phyloP scores from a whole-genome alignment of 2,888 invertebrate species.

The Cerastis rubricosa region DNA sequence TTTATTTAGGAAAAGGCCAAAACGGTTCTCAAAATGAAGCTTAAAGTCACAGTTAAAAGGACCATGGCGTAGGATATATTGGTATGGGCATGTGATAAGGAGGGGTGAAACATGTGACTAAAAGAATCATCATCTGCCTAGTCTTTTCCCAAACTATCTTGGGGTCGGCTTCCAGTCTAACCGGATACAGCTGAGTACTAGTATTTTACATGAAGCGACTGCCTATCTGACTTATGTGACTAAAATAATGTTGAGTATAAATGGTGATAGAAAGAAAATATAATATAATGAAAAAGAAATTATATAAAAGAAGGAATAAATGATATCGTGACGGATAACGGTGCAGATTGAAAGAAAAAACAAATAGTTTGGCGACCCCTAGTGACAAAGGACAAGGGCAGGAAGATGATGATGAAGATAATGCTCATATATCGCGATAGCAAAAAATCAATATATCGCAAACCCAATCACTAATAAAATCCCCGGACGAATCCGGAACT shows the following conservation, averaged over 20 bases:
- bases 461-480: slow-evolving; percentile 16
- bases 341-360: not conserved
- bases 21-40: not conserved
- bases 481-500: slow-evolving; percentile 46
- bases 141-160: too few relatives aligned
- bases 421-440: not conserved
- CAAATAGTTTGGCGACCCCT: not conserved
- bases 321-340: not conserved
- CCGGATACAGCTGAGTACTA: too few relatives aligned
- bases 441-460: not conserved
- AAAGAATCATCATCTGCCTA: too few relatives aligned
- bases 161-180: too few relatives aligned
- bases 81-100: not conserved
- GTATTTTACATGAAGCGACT: too few relatives aligned
- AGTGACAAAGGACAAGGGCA: not conserved
- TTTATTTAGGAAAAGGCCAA: not conserved
- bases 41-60: not conserved
- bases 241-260: not conserved
- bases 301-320: not conserved
- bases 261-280: not conserved
- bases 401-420: not conserved
- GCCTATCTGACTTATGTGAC: too few relatives aligned
- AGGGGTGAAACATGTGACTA: not conserved
- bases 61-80: not conserved
- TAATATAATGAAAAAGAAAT: not conserved